phyloP scores from a whole-genome alignment of 2,888 invertebrate genomes.

The Hylaea fasciaria region DNA sequence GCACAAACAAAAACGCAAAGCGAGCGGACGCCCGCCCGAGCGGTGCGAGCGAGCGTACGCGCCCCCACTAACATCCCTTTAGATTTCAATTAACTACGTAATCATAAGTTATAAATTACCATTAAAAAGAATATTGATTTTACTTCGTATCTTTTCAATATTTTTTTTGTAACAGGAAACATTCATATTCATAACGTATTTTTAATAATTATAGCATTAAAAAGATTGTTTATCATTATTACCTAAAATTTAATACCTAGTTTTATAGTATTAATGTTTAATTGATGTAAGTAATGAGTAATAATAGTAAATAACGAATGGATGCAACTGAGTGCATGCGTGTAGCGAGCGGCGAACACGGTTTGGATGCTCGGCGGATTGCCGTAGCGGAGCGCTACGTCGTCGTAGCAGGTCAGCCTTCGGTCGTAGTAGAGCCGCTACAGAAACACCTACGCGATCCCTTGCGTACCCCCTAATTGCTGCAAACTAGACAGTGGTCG shows the following conservation, averaged over 20 bases:
- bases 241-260: slow-evolving; percentile 85
- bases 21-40: slow-evolving; percentile 44
- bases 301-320: slow-evolving; percentile 82
- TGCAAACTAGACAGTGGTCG: slow-evolving; percentile 76
- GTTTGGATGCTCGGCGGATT: slow-evolving; percentile 50
- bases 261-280: slow-evolving; percentile 84
- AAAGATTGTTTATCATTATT: slow-evolving; percentile 86
- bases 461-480: slow-evolving; percentile 55
- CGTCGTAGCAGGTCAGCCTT: slow-evolving; percentile 29
- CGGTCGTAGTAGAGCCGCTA: slow-evolving; percentile 37
- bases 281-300: slow-evolving; percentile 84
- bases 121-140: slow-evolving; percentile 84
- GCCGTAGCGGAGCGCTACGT: slow-evolving; percentile 25
- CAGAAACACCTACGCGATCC: slow-evolving; percentile 51
- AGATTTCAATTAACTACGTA: slow-evolving; percentile 82
- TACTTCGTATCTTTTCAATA: slow-evolving; percentile 85
- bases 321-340: slow-evolving; percentile 78
- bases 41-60: slow-evolving; percentile 61
- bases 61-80: slow-evolving; percentile 79
- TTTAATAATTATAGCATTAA: slow-evolving; percentile 85
- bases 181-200: slow-evolving; percentile 86
- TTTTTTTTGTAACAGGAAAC: slow-evolving; percentile 86
- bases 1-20: slow-evolving; percentile 60
- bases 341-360: slow-evolving; percentile 68
- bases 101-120: slow-evolving; percentile 84